Evolutionary conservation across 1,140 invertebrate genomes (phyloP).

Genomic region (Aphelinus atriplicis): DNA sequence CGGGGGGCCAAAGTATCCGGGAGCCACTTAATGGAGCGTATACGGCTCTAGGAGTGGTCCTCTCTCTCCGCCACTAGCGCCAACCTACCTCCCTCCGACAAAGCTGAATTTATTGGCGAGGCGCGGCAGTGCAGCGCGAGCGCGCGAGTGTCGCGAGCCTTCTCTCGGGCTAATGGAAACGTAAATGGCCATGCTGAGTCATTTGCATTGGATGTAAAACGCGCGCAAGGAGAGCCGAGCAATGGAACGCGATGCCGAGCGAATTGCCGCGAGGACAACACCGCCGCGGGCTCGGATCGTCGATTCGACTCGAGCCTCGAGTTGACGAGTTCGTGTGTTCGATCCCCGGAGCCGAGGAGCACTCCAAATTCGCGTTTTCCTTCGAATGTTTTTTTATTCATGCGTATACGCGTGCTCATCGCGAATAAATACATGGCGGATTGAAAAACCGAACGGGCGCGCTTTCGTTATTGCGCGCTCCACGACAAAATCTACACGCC

Average conservation of each 20-base stretch:
- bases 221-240: constrained; percentile 38
- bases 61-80: too few relatives aligned
- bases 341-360: background rate
- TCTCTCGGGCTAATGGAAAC: constrained; percentile 51
- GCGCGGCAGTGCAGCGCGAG: constrained; percentile 1
- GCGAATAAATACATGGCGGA: too few relatives aligned
- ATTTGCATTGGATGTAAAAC: constrained; percentile 52
- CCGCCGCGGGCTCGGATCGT: too few relatives aligned
- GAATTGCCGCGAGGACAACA: too few relatives aligned
- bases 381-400: too few relatives aligned
- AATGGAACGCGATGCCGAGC: too few relatives aligned
- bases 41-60: too few relatives aligned
- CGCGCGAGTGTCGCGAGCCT: background rate
- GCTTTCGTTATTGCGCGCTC: too few relatives aligned
- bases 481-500: too few relatives aligned
- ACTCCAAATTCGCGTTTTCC: background rate
- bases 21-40: constrained; percentile 1
- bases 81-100: background rate
- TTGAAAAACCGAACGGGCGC: too few relatives aligned
- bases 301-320: too few relatives aligned
- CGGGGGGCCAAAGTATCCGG: background rate
- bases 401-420: too few relatives aligned
- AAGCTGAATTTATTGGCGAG: constrained; percentile 22
- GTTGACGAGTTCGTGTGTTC: background rate
- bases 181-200: constrained; percentile 52